These are phyloP conservation scores for Penaeus chinensis DNA, from an alignment of 1,140 invertebrate genomes.

Conservation along the genomic window DNA sequence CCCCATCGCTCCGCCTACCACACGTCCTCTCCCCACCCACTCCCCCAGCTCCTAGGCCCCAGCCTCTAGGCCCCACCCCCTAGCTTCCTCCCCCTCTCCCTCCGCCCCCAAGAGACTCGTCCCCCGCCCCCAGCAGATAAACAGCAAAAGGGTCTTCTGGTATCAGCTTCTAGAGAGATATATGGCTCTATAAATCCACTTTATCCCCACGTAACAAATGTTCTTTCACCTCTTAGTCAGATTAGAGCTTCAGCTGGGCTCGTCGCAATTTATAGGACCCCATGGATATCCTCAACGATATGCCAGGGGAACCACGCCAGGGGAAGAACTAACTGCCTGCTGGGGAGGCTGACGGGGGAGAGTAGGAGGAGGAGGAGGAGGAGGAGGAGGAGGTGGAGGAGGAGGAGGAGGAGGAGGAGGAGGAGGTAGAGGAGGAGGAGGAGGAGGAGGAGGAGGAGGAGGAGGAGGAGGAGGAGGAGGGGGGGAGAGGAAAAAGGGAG, in stretches of 20 bases:
- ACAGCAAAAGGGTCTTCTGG: conserved; percentile 55
- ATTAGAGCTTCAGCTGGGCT: conserved; percentile 58
- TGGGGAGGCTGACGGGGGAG: neutral
- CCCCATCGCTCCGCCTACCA: no score
- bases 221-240: conserved; percentile 63
- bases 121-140: conserved; percentile 43
- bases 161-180: conserved; percentile 57
- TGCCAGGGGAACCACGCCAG: no score
- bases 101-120: neutral
- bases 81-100: neutral
- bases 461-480: neutral
- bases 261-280: conserved; percentile 56
- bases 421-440: neutral
- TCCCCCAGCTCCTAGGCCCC: neutral
- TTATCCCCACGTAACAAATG: conserved; percentile 61
- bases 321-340: no score
- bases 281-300: conserved; percentile 24
- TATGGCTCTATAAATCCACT: conserved; percentile 61
- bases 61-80: neutral
- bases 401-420: no score
- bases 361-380: neutral
- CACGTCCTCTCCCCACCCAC: neutral
- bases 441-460: neutral
- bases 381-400: no score
- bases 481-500: neutral